Base-by-base conservation (phyloP, 2,888 invertebrate species). In the Nomada fucata region DNA sequence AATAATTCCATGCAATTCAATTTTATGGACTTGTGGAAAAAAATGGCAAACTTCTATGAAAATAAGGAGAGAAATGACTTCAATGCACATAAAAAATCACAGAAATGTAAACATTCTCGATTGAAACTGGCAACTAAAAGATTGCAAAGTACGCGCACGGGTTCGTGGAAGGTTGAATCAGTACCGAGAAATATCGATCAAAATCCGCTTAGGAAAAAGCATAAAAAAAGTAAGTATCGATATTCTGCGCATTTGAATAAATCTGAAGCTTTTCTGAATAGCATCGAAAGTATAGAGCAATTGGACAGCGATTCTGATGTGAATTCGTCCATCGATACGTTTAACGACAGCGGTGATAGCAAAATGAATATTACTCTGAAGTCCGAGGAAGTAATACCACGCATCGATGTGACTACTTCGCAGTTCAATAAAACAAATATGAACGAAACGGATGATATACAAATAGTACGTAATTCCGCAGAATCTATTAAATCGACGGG, bases 11-110 rank as follows among this genome's bases (percentile, higher is more conserved):
- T 67, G 64, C 78, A 76, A n/a, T 50, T 78, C 0, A 72, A 77
- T 57, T 44, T 85, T 3, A 47, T 74, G 18, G 57, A 59, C 26
- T 36, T 86, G 2, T 80, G 50, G 59, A 84, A 82, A 18, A 57
- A 63, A 55, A 23, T 82, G 59, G 50, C 42, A 0, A 72, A 73
- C n/a, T 42, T 76, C 50, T 72, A 59, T 42, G n/a, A 77, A 26
- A 63, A 23, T 47, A 59, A 53, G 47, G 5, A 63, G 7, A 53
- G 55, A 13, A 42, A 63, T 26, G 18, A 59, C 36, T 4, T n/a
- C 18, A 9, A 63, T 23, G 26, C 15, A 9, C 13, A 10, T 47
- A 36, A 52, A 26, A 79, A 71, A 23, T n/a, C 20, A 15, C 44
- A 2, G 7, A 77, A 36, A 18, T 15, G 9, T 13, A 70, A 23